A percentile compares a stretch with the other conserved stretches of the same genome.
Conservation (phyloP, 2,888 invertebrate species). For the Pseudoips prasinana region DNA sequence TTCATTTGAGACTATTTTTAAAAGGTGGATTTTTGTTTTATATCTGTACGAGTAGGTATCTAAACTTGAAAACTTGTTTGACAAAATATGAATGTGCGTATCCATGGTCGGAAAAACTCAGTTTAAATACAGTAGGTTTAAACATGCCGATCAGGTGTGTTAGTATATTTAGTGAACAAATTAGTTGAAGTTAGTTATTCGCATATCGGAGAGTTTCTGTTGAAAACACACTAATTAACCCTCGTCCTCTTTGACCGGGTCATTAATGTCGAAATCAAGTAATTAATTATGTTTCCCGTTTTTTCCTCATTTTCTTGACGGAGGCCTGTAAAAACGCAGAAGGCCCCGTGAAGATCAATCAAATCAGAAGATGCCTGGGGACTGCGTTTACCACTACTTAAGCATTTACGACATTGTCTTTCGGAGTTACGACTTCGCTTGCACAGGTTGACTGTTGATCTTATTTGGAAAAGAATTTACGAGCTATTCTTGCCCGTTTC, state of each 20-base stretch:
- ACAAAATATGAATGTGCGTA: too few species aligned
- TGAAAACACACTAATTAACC: slow-evolving; percentile 71
- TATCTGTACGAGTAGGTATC: too few species aligned
- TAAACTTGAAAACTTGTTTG: too few species aligned
- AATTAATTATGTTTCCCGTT: slow-evolving; percentile 75
- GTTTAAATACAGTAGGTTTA: too few species aligned
- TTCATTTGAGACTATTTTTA: too few species aligned
- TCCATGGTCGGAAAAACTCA: too few species aligned
- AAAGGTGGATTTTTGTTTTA: too few species aligned
- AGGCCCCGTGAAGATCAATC: slow-evolving; percentile 71
- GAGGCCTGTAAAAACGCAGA: slow-evolving; percentile 67
- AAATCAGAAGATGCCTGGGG: slow-evolving; percentile 65
- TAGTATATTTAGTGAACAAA: slow-evolving; percentile 24
- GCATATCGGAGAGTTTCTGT: slow-evolving; percentile 23
- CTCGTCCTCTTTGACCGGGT: slow-evolving; percentile 68
- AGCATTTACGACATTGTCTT: slow-evolving; percentile 70
- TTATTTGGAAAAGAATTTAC: slow-evolving; percentile 46
- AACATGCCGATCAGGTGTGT: too few species aligned
- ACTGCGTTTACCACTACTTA: slow-evolving; percentile 61
- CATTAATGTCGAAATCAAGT: slow-evolving; percentile 81
- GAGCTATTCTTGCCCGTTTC: slow-evolving; percentile 35
- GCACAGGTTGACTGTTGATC: slow-evolving; percentile 52
- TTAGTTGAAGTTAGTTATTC: slow-evolving; percentile 1
- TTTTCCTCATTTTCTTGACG: slow-evolving; percentile 72
- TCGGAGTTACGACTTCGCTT: slow-evolving; percentile 54